These are phyloP conservation scores for Papilio dardanus DNA, from an alignment of 1,140 invertebrate species.

Conservation along the genomic window DNA sequence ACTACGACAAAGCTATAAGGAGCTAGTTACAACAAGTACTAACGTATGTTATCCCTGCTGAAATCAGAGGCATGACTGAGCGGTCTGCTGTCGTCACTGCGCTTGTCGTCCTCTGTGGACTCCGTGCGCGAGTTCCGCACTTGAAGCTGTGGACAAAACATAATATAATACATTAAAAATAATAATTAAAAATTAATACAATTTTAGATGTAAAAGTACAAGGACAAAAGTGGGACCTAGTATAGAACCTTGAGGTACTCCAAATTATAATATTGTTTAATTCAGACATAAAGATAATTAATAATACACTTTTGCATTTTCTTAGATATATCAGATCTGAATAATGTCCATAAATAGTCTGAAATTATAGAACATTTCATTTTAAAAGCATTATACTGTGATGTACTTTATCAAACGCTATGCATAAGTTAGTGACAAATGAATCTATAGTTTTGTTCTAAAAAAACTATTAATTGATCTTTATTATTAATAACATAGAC, in stretches of 20 bases:
- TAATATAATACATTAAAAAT: background rate
- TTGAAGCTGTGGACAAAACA: slow-evolving; percentile 68
- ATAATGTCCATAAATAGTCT: background rate
- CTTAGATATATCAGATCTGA: background rate
- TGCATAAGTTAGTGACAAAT: background rate
- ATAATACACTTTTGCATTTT: background rate
- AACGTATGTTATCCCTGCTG: slow-evolving; percentile 78
- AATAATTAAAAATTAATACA: background rate
- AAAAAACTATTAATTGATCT: too few species aligned
- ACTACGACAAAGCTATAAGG: background rate
- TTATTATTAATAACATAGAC: too few species aligned
- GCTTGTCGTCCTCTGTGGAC: slow-evolving; percentile 77
- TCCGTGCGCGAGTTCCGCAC: slow-evolving; percentile 83
- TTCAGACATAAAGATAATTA: background rate
- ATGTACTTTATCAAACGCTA: background rate
- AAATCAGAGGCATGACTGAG: slow-evolving; percentile 79
- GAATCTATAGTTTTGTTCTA: background rate
- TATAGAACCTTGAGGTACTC: background rate
- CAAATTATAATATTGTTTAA: background rate
- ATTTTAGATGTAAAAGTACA: background rate
- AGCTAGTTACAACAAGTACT: slow-evolving; percentile 45
- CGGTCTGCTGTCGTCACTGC: slow-evolving; percentile 73
- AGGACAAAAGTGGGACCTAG: background rate
- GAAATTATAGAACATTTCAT: background rate
- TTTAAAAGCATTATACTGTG: background rate